A percentile compares a stretch with the other conserved stretches of the same genome.
phyloP scores from a whole-genome alignment of 2,113 vertebrate genomes.

The Pogonocichla stellata region DNA sequence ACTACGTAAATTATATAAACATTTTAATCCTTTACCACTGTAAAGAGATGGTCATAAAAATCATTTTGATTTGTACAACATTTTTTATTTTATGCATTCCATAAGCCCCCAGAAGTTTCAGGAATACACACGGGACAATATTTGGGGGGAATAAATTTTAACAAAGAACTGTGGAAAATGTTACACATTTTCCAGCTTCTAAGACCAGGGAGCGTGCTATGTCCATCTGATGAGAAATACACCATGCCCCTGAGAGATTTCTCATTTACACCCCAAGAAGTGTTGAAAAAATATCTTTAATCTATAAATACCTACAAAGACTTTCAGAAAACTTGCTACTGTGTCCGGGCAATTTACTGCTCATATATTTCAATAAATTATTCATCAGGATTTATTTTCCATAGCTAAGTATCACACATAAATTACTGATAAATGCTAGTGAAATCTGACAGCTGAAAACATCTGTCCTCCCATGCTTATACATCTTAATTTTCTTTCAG shows the following conservation, averaged over 20 bases:
- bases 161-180: not conserved
- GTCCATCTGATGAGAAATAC: not conserved
- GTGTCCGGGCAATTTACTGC: not conserved
- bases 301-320: not conserved
- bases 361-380: constrained; percentile 44
- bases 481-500: constrained; percentile 41
- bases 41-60: not conserved
- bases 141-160: not conserved
- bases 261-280: not conserved
- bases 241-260: not conserved
- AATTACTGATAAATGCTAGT: constrained; percentile 35
- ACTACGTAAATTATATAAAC: not conserved
- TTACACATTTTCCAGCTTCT: not conserved
- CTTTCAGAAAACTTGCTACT: not conserved
- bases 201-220: not conserved
- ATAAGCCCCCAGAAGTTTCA: not conserved
- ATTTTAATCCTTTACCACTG: not conserved
- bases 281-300: not conserved
- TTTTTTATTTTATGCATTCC: not conserved
- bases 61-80: not conserved
- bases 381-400: constrained; percentile 55
- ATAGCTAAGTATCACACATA: constrained; percentile 26
- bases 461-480: constrained; percentile 30
- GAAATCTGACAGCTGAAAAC: constrained; percentile 54
- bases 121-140: not conserved